A percentile compares a stretch with the other conserved stretches of the same genome.
phyloP scores from a whole-genome alignment of 2,888 invertebrate genomes.

The Scaptomyza parva region DNA sequence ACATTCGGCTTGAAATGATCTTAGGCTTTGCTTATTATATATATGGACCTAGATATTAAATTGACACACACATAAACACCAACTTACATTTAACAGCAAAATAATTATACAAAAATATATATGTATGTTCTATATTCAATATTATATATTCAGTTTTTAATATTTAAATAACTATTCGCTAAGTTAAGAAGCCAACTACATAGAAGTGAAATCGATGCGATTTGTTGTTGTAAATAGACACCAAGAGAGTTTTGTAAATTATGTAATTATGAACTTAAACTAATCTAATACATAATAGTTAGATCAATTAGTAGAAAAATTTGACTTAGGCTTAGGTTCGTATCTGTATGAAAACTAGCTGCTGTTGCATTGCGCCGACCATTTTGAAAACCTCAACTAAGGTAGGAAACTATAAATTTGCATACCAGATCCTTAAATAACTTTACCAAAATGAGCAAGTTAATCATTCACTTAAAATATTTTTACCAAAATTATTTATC shows the following conservation, averaged over 20 bases:
- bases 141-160: constrained; percentile 13
- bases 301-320: constrained; percentile 63
- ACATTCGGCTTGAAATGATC: constrained; percentile 32
- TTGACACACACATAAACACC: constrained; percentile 55
- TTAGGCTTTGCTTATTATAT: constrained; percentile 35
- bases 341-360: constrained; percentile 58
- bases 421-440: constrained; percentile 48
- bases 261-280: constrained; percentile 54
- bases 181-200: constrained; percentile 72
- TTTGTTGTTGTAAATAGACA: constrained; percentile 76
- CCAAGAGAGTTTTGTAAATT: constrained; percentile 78
- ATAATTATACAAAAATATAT: constrained; percentile 77
- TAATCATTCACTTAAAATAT: constrained; percentile 61
- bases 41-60: constrained; percentile 50
- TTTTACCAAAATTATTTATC: constrained; percentile 78
- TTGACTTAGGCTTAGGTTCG: constrained; percentile 54
- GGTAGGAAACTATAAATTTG: constrained; percentile 20
- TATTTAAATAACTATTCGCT: constrained; percentile 62
- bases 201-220: constrained; percentile 63
- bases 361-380: constrained; percentile 70
- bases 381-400: constrained; percentile 34
- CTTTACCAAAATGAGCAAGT: constrained; percentile 53
- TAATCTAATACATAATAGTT: constrained; percentile 38
- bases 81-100: constrained; percentile 61
- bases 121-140: constrained; percentile 22